Evolutionary conservation across 2,888 invertebrate species (phyloP).

Genomic region (Tromatobia lineatoria): DNA sequence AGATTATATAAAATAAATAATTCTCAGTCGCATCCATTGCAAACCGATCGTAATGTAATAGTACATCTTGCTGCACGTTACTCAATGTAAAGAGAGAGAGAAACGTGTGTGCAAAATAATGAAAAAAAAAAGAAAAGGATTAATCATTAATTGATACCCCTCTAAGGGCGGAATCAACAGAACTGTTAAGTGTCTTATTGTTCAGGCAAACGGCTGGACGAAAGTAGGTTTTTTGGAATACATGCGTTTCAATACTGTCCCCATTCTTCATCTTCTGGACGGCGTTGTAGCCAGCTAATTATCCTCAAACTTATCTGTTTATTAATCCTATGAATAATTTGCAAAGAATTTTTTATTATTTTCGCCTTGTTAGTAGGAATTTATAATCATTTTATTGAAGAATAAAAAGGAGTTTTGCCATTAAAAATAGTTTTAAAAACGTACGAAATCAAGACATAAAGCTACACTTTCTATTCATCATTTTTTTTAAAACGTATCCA

Average conservation of each 20-base stretch:
- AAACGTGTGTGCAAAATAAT: constrained; percentile 45
- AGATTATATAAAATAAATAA: constrained; percentile 62
- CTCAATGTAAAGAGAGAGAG: constrained; percentile 41
- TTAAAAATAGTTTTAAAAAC: no score
- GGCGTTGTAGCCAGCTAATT: no score
- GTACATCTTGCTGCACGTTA: constrained; percentile 69
- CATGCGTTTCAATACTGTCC: constrained; percentile 41
- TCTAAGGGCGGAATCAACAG: constrained; percentile 73
- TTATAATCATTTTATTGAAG: no score
- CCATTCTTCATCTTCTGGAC: neutral
- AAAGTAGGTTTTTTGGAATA: constrained; percentile 71
- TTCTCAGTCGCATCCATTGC: constrained; percentile 58
- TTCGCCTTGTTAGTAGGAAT: no score
- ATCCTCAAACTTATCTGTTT: no score
- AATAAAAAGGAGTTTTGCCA: no score
- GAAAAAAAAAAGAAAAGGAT: constrained; percentile 26
- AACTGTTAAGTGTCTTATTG: constrained; percentile 85
- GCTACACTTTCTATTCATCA: neutral
- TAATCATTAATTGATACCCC: constrained; percentile 73
- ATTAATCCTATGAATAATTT: no score
- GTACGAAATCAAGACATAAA: no score
- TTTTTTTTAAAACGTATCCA: neutral
- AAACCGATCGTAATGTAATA: constrained; percentile 58
- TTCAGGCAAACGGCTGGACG: constrained; percentile 83
- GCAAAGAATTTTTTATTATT: no score